These are phyloP conservation scores for Glaucidium brasilianum DNA, from an alignment of 2,113 vertebrate species.

Conservation along the genomic window DNA sequence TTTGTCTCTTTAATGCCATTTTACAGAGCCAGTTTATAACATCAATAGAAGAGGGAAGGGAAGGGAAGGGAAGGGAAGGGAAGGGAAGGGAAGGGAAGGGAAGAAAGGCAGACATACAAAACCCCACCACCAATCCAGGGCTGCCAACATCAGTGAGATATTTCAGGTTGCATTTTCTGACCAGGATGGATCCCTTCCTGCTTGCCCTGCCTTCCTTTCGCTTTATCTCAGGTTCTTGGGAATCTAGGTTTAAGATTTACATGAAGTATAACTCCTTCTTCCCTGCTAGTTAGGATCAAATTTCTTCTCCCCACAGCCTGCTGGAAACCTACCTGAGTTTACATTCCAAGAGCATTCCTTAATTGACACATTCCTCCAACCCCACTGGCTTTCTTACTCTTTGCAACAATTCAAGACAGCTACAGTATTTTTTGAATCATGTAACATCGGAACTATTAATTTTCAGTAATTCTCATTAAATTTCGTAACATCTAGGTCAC, in stretches of 20 bases:
- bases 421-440: neutral
- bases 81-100: neutral
- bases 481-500: neutral
- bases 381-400: neutral
- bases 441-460: neutral
- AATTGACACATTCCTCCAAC: neutral
- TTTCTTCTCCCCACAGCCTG: neutral
- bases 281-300: neutral
- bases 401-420: neutral
- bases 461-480: neutral
- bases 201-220: neutral
- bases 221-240: neutral
- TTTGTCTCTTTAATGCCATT: neutral
- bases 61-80: too few species aligned
- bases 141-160: neutral
- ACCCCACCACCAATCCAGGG: neutral
- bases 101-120: neutral
- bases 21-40: neutral
- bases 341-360: neutral
- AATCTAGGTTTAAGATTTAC: neutral
- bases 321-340: slow-evolving; percentile 8
- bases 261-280: neutral
- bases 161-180: neutral
- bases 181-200: neutral
- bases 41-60: neutral